Evolutionary conservation across 2,797 vertebrate species (phyloP), one percentile per base, ranked within the genome.

Genomic region (Spondyliosoma cantharus): DNA sequence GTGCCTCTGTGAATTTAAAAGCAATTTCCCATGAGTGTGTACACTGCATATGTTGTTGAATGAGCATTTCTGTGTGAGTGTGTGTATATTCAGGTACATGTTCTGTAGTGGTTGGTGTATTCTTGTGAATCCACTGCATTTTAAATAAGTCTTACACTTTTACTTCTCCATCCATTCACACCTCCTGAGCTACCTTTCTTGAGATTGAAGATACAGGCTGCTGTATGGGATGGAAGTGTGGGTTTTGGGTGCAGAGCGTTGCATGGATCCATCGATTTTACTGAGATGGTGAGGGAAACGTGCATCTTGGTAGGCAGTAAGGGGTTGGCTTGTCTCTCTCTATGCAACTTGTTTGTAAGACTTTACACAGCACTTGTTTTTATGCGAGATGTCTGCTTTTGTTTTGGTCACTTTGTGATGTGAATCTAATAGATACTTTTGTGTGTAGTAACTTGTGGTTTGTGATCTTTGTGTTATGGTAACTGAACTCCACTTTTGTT

Each of bases 41-140:
- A 22, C n/a, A 68, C 68, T 63, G 60, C 29, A 14, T 27, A 59
- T 58, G 58, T 57, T 66, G 49, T 19, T 29, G 37, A 46, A 37
- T 62, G 27, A 58, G 22, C n/a, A 5, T 22, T 27, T 27, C 46
- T 52, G 1, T 16, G 12, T 45, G 63, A 50, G 42, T 53, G 59
- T 73, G 49, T 68, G 57, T 59, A 68, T 70, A 37, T 37, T 22
- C 25, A 48, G 37, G 53, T 64, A 64, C 68, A 37, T 32, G 56
- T 49, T 24, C 29, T 63, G 53, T 56, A 50, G 71, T 89, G 90
- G 91, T 81, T 84, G 88, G 90, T 89, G 77, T 61, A 71, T 86
- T 78, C 60, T 73, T 87, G 86, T 90, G 78, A 92, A 90, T 81
- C 60, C 82, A 91, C 88, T 84, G 89, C 82, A 93, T 87, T 91